A percentile compares a stretch with the other conserved stretches of the same genome.
phyloP scores from a whole-genome alignment of 2,113 vertebrate genomes.

The Bos taurus region ARS-UCD2.0 NC_037357.1:103917001-103917500 shows the following conservation, averaged over 20 bases:
- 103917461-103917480: neutral
- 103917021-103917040: neutral
- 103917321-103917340: neutral
- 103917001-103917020: neutral
- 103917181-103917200: neutral
- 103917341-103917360: neutral
- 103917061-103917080: neutral
- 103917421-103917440: neutral
- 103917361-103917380: neutral
- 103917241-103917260: neutral
- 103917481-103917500: neutral
- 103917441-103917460: neutral
- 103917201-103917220: neutral
- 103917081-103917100: neutral
- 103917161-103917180: neutral
- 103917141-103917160: neutral
- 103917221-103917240: neutral
- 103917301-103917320: neutral
- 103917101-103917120: neutral
- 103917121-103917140: neutral
- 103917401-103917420: neutral
- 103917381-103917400: neutral
- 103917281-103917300: neutral
- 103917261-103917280: neutral
- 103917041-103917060: neutral